A percentile compares a stretch with the other conserved stretches of the same genome.
Evolutionary conservation across 1,140 invertebrate species (phyloP).

Genomic region (Drosophila azteca): DNA sequence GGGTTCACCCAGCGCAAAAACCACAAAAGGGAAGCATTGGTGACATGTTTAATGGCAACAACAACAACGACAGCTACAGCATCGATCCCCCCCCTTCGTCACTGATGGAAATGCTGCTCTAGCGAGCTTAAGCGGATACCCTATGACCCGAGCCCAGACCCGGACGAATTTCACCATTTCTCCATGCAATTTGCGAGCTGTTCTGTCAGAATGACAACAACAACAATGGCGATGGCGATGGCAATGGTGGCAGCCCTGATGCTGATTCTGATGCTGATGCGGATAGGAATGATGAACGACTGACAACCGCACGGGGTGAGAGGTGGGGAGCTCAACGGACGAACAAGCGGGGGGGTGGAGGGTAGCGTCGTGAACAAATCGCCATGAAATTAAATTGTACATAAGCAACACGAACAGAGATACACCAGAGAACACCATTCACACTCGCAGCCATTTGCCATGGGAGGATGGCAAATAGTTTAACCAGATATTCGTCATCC

Average conservation of each 20-base stretch:
- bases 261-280: constrained; percentile 25
- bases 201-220: constrained; percentile 54
- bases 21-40: constrained; percentile 64
- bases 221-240: constrained; percentile 25
- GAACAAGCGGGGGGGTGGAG: constrained; percentile 37
- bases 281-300: constrained; percentile 63
- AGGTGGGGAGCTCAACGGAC: constrained; percentile 4
- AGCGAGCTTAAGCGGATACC: constrained; percentile 51
- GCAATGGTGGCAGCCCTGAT: constrained; percentile 22
- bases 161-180: constrained; percentile 63
- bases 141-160: constrained; percentile 38
- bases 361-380: constrained; percentile 64
- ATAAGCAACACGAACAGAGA: constrained; percentile 41
- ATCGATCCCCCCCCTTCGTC: constrained; percentile 5
- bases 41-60: constrained; percentile 79
- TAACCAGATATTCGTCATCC: constrained; percentile 77
- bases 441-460: background rate
- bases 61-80: constrained; percentile 51
- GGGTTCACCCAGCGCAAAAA: constrained; percentile 44
- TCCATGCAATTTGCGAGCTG: constrained; percentile 69
- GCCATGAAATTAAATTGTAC: constrained; percentile 78
- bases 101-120: background rate
- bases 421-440: constrained; percentile 16
- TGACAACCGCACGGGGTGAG: constrained; percentile 60
- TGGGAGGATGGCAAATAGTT: constrained; percentile 64